Percentiles rank a stretch among this genome's conserved stretches.
Conservation (phyloP, 2,797 vertebrate species). For the Tangara arthus region DNA sequence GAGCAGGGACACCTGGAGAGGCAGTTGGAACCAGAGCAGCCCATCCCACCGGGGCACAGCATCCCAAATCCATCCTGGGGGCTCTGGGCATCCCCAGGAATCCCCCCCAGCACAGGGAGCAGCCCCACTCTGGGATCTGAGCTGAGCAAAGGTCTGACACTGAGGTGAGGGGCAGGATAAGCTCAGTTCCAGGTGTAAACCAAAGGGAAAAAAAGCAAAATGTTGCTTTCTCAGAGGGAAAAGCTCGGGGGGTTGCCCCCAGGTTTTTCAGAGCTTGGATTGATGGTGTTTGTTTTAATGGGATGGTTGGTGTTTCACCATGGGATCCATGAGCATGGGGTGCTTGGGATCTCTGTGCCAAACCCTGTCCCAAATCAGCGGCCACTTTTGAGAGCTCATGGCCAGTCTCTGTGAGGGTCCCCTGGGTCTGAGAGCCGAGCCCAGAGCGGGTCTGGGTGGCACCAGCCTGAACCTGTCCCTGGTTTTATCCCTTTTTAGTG, state of each 20-base stretch:
- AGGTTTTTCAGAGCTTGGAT: not conserved
- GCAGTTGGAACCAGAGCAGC: not conserved
- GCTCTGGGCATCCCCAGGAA: not conserved
- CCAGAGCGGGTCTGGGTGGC: not conserved
- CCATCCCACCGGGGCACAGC: fast-evolving
- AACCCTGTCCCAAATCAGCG: not conserved
- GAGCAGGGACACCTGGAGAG: not conserved
- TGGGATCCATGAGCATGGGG: fast-evolving
- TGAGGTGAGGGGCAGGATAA: not conserved
- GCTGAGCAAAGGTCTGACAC: not conserved
- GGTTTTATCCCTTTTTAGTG: not conserved
- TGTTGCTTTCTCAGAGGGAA: not conserved
- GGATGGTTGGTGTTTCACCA: not conserved
- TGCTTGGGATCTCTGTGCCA: not conserved
- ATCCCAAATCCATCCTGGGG: not conserved
- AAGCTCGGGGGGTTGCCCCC: fast-evolving
- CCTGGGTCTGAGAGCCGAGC: constrained; percentile 29
- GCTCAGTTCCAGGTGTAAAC: not conserved
- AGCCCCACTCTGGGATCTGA: not conserved
- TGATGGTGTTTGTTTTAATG: not conserved
- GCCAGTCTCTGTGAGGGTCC: not conserved
- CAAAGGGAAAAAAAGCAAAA: not conserved
- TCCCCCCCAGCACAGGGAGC: fast-evolving
- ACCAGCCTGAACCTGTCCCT: not conserved
- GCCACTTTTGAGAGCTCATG: not conserved